A percentile compares a stretch with the other conserved stretches of the same genome.
These are phyloP conservation scores for Heliconius ethilla DNA, from an alignment of 2,888 invertebrate genomes.

Conservation along the genomic window DNA sequence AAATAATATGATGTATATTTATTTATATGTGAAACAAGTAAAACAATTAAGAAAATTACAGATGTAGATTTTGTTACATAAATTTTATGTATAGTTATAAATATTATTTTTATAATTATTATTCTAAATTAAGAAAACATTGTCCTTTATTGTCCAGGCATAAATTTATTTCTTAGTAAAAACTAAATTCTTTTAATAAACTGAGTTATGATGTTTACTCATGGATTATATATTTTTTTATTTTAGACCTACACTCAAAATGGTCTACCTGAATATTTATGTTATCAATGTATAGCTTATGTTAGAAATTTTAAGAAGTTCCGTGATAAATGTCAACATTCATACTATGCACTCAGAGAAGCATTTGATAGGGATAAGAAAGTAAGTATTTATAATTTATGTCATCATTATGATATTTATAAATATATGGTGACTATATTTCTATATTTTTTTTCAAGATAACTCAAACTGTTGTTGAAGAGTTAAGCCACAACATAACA, in stretches of 20 bases:
- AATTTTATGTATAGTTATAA: background rate
- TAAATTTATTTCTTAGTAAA: no score
- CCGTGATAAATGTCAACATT: conserved; percentile 68
- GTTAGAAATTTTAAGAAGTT: conserved; percentile 63
- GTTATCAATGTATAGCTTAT: conserved; percentile 63
- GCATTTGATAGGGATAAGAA: conserved; percentile 60
- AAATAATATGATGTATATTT: no score
- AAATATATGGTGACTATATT: background rate
- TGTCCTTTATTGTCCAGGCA: no score
- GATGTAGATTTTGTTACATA: background rate
- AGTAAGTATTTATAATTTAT: conserved; percentile 50
- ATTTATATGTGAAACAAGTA: background rate
- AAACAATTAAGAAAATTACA: background rate
- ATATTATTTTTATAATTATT: background rate
- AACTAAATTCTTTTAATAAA: background rate
- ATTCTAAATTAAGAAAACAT: background rate
- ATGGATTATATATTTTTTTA: background rate
- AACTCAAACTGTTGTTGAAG: conserved; percentile 53
- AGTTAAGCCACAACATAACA: conserved; percentile 55
- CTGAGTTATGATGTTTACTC: background rate
- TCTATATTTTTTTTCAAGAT: conserved; percentile 52
- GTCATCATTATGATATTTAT: background rate
- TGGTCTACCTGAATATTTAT: conserved; percentile 69
- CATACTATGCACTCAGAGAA: conserved; percentile 65
- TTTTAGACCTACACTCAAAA: conserved; percentile 60